A percentile compares a stretch with the other conserved stretches of the same genome.
Conservation (phyloP, 1,140 invertebrate genomes). For the Micrasema minimum region DNA sequence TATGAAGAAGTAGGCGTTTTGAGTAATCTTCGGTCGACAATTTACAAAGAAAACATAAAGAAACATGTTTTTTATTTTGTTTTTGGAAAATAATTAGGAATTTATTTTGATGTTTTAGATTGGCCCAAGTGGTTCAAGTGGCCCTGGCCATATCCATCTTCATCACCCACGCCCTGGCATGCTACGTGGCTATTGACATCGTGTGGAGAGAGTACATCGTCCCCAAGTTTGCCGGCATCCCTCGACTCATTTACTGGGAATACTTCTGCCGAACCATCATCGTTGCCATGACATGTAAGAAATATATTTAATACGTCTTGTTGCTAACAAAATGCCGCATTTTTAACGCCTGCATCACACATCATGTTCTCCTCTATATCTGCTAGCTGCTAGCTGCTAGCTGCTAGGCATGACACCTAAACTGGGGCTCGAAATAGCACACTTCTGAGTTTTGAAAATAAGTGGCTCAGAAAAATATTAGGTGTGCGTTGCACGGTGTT, state of each 20-base stretch:
- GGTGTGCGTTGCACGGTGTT: too few relatives aligned
- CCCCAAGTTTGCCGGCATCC: slow-evolving; percentile 51
- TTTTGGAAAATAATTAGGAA: neutral
- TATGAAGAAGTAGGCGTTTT: neutral
- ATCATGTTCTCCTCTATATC: too few relatives aligned
- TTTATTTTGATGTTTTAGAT: slow-evolving; percentile 69
- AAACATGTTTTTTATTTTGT: neutral
- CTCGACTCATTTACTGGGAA: slow-evolving; percentile 60
- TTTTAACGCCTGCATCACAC: too few relatives aligned
- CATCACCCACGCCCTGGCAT: slow-evolving; percentile 85
- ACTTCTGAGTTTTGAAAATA: too few relatives aligned
- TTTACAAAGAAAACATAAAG: too few relatives aligned
- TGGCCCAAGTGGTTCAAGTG: slow-evolving; percentile 79
- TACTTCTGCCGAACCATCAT: slow-evolving; percentile 61
- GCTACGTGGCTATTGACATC: slow-evolving; percentile 91
- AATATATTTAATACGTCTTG: neutral
- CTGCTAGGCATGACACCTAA: too few relatives aligned
- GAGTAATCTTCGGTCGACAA: too few relatives aligned
- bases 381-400: too few relatives aligned
- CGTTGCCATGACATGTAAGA: slow-evolving; percentile 64
- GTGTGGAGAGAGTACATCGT: slow-evolving; percentile 73
- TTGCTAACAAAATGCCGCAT: too few relatives aligned
- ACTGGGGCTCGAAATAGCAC: too few relatives aligned
- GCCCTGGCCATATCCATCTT: slow-evolving; percentile 85
- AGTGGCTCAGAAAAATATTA: too few relatives aligned